Conservation (phyloP, 2,113 vertebrate species). For the Neodontobutis hainanensis region DNA sequence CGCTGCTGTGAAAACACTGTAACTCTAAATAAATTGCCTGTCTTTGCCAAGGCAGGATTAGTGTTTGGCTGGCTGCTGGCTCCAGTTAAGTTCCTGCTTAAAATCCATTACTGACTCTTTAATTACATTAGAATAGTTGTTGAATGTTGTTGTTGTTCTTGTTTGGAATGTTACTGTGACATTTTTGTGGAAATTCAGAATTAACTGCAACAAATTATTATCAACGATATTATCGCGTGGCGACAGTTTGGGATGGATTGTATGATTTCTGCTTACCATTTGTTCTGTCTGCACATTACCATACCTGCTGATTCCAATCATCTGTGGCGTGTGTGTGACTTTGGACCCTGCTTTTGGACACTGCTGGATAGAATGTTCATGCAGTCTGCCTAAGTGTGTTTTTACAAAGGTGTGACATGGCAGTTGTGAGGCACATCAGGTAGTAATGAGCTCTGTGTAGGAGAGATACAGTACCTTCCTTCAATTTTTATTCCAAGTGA, state of each 20-base stretch:
- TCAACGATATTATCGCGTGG: not conserved
- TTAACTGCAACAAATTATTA: not conserved
- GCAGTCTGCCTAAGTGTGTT: slow-evolving; percentile 5
- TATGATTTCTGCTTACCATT: not conserved
- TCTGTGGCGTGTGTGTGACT: slow-evolving; percentile 31
- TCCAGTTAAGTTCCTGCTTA: slow-evolving; percentile 42
- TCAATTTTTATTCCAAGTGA: too few species aligned
- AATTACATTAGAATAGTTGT: slow-evolving; percentile 42
- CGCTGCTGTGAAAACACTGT: slow-evolving; percentile 10
- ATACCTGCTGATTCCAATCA: slow-evolving; percentile 41
- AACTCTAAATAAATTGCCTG: slow-evolving; percentile 32
- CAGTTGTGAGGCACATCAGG: slow-evolving; percentile 52
- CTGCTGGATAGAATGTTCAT: not conserved
- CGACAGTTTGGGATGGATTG: not conserved
- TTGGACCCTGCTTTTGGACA: not conserved
- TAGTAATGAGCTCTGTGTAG: slow-evolving; percentile 61
- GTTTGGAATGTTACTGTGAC: not conserved
- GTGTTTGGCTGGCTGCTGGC: slow-evolving; percentile 38
- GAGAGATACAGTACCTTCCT: slow-evolving; percentile 25
- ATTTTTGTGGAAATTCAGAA: slow-evolving; percentile 7
- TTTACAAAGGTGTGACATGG: slow-evolving; percentile 33
- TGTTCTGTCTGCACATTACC: not conserved
- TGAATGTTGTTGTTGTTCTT: slow-evolving; percentile 16
- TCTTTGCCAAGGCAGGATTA: slow-evolving; percentile 47
- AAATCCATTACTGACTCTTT: slow-evolving; percentile 45